Evolutionary conservation across 2,113 vertebrate species (phyloP), one percentile per base, ranked within the genome.

Genomic region (Empidonax traillii): DNA sequence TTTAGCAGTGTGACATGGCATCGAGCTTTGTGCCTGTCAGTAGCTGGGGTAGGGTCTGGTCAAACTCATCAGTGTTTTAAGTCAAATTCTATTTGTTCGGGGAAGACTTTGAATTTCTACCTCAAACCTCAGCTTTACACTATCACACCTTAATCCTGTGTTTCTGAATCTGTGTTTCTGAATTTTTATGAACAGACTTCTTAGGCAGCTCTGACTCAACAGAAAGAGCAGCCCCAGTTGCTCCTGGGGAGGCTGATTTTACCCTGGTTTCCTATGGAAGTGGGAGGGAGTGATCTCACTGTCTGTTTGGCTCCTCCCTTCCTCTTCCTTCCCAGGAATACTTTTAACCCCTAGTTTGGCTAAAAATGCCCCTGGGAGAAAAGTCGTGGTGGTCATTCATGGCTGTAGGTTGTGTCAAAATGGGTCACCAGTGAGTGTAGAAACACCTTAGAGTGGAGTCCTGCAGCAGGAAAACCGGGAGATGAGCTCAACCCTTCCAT

Each of bases 281-380:
- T 53, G 28, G 0, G 0, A 12, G 39, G 24, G 83, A 53, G 66
- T 94, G 83, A 93, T 90, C 80, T 92, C 65, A 44, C 44, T 93
- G 72, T 92, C 82, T 95, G 41, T 89, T 85, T 94, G 94, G 73
- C 94, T 95, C 89, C 93, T 96, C 94, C 93, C 89, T 97, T 96
- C 94, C 95, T 92, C 77, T 95, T 95, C 83, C 90, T 90, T 92
- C 16, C 43, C 55, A 78, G 73, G 56, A 89, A 77, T 80, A 80
- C 83, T 93, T 93, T 95, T 94, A 96, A 96, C 89, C 63, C 67
- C 25, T 86, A 39, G 11, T 69, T 84, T 84, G 46, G 46, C 59
- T 88, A 56, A 90, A 86, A 89, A 71, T 59, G 25, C n/a, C 59
- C 47, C 39, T 24, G 44, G 33, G 56, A 80, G 46, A 52, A 55